Conservation (phyloP, 2,888 invertebrate genomes). For the Strigamia crassipes region DNA sequence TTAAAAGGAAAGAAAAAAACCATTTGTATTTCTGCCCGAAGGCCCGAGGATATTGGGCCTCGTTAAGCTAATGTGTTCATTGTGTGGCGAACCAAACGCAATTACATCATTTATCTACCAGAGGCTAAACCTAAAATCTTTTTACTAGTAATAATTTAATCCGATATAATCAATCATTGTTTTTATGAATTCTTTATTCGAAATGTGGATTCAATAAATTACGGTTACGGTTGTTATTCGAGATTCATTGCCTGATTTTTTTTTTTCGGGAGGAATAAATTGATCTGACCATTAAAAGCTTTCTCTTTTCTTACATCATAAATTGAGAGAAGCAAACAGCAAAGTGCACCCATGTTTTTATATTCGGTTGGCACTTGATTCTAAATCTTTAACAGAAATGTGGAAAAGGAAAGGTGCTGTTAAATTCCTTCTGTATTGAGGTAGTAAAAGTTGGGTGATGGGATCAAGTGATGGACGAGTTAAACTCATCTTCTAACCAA, state of each 20-base stretch:
- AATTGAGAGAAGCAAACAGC: background rate
- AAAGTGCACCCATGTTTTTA: slow-evolving; percentile 4
- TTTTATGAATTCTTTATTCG: background rate
- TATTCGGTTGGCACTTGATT: slow-evolving; percentile 20
- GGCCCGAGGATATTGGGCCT: background rate
- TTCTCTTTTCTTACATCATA: background rate
- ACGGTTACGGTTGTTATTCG: background rate
- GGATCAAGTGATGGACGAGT: slow-evolving; percentile 8
- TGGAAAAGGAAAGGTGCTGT: background rate
- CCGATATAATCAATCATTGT: background rate
- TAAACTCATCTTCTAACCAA: background rate
- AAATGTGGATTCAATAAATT: background rate
- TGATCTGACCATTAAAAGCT: slow-evolving; percentile 17
- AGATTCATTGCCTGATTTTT: background rate
- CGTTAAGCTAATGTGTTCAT: slow-evolving; percentile 26
- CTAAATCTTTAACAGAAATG: slow-evolving; percentile 20
- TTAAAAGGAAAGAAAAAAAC: background rate
- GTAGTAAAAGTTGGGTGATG: slow-evolving; percentile 12
- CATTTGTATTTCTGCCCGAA: background rate
- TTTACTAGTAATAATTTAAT: background rate
- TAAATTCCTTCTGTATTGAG: background rate
- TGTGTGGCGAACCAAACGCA: slow-evolving; percentile 20
- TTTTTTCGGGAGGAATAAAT: background rate
- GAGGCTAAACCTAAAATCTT: background rate
- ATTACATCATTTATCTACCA: slow-evolving; percentile 19